phyloP scores from a whole-genome alignment of 2,113 vertebrate species.

The Blennius ocellaris region DNA sequence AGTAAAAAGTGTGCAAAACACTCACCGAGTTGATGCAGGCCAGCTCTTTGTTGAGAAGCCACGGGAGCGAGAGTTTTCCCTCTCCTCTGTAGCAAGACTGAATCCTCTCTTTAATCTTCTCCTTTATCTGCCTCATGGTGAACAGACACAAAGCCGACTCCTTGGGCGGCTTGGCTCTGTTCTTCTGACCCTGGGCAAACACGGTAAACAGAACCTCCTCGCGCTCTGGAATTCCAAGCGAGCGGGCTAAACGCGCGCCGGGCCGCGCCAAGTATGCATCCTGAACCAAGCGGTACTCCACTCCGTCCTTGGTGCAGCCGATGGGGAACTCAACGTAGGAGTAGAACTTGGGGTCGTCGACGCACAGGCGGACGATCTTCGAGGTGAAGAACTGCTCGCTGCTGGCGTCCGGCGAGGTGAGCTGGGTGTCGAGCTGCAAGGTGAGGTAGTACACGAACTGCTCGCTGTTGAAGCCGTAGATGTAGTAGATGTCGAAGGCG shows the following conservation, averaged over 20 bases:
- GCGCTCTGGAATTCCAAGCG: slow-evolving; percentile 88
- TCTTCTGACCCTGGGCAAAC: slow-evolving; percentile 98
- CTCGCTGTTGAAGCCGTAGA: slow-evolving; percentile 96
- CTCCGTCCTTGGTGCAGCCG: slow-evolving; percentile 92
- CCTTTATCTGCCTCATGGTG: slow-evolving; percentile 94
- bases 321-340: slow-evolving; percentile 98
- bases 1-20: slow-evolving; percentile 6
- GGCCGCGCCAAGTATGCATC: slow-evolving; percentile 93
- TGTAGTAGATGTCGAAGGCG: slow-evolving; percentile 96
- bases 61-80: slow-evolving; percentile 94
- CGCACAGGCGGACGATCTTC: slow-evolving; percentile 95
- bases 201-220: slow-evolving; percentile 96
- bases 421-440: slow-evolving; percentile 94
- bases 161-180: slow-evolving; percentile 94
- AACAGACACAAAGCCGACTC: slow-evolving; percentile 96
- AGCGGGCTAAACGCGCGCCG: slow-evolving; percentile 87
- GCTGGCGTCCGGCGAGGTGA: slow-evolving; percentile 92
- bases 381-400: slow-evolving; percentile 98
- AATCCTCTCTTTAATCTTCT: slow-evolving; percentile 98
- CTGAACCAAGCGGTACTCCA: slow-evolving; percentile 96
- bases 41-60: slow-evolving; percentile 98
- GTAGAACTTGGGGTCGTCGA: slow-evolving; percentile 97
- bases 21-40: slow-evolving; percentile 98
- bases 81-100: slow-evolving; percentile 97
- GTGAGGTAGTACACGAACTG: slow-evolving; percentile 98